Conservation (phyloP, 37 sponge, comb jelly and placozoan species). For the Spongia lamella region DNA sequence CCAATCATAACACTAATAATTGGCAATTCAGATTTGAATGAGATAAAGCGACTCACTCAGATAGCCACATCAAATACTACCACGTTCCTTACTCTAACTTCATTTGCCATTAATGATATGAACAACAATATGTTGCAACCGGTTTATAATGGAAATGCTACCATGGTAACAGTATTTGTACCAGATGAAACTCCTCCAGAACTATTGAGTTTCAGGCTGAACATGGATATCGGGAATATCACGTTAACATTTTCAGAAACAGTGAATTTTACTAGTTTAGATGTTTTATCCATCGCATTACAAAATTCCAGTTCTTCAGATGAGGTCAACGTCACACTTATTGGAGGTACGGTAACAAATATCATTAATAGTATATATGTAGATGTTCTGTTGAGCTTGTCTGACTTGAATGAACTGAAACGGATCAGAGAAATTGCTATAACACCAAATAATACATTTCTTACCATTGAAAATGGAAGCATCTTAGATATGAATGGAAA, state of each 20-base stretch:
- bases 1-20: constrained; percentile 67
- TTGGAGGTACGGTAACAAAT: constrained; percentile 60
- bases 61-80: constrained; percentile 64
- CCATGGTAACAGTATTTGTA: constrained; percentile 50
- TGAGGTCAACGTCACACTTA: constrained; percentile 27
- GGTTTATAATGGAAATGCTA: constrained; percentile 68
- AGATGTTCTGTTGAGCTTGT: constrained; percentile 34
- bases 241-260: constrained; percentile 80
- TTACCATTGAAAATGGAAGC: constrained; percentile 56
- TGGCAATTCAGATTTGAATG: constrained; percentile 73
- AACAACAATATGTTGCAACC: constrained; percentile 59
- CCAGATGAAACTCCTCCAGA: constrained; percentile 63
- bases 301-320: constrained; percentile 14
- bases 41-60: constrained; percentile 63
- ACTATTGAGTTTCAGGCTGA: constrained; percentile 49
- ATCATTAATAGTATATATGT: constrained; percentile 55
- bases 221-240: constrained; percentile 63
- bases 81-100: constrained; percentile 68
- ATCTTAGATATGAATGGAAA: constrained; percentile 76
- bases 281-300: constrained; percentile 48
- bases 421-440: constrained; percentile 57
- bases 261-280: constrained; percentile 59
- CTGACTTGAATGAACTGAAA: constrained; percentile 78
- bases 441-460: constrained; percentile 35
- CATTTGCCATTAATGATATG: constrained; percentile 62